These are phyloP conservation scores for Novumbra hubbsi DNA, from an alignment of 2,797 vertebrate genomes.

Conservation along the genomic window DNA sequence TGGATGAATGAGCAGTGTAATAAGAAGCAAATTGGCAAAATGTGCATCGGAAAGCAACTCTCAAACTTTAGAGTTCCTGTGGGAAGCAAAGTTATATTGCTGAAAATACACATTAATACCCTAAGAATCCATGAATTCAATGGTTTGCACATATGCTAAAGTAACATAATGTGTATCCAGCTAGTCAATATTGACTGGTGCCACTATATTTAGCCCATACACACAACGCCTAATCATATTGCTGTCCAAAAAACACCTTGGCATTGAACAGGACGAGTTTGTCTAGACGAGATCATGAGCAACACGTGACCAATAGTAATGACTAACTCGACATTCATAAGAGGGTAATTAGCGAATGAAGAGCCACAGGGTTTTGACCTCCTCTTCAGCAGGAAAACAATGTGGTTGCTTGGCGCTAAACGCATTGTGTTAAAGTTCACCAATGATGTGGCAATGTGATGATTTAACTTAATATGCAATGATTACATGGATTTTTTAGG, in stretches of 20 bases:
- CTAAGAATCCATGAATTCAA: background rate
- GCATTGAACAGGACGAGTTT: slow-evolving; percentile 40
- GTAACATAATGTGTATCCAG: background rate
- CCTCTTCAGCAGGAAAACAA: slow-evolving; percentile 13
- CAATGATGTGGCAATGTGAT: background rate
- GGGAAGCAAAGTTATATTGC: no score
- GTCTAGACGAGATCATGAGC: slow-evolving; percentile 43
- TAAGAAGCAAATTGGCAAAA: no score
- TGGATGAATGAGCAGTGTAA: no score
- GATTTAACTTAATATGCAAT: background rate
- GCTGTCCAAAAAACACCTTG: slow-evolving; percentile 34
- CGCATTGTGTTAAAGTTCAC: background rate
- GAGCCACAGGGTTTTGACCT: slow-evolving; percentile 63
- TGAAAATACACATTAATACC: no score
- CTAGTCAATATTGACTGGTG: background rate
- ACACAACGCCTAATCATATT: slow-evolving; percentile 36
- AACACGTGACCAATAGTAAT: slow-evolving; percentile 69
- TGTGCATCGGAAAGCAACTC: no score
- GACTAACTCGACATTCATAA: slow-evolving; percentile 61
- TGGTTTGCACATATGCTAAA: background rate
- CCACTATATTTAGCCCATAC: background rate
- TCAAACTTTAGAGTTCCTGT: no score
- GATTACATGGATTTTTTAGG: background rate
- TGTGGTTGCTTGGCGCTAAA: background rate
- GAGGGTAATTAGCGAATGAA: slow-evolving; percentile 58